Evolutionary conservation across 2,113 vertebrate species (phyloP).

Genomic region (Cryptomyrus ogoouensis): DNA sequence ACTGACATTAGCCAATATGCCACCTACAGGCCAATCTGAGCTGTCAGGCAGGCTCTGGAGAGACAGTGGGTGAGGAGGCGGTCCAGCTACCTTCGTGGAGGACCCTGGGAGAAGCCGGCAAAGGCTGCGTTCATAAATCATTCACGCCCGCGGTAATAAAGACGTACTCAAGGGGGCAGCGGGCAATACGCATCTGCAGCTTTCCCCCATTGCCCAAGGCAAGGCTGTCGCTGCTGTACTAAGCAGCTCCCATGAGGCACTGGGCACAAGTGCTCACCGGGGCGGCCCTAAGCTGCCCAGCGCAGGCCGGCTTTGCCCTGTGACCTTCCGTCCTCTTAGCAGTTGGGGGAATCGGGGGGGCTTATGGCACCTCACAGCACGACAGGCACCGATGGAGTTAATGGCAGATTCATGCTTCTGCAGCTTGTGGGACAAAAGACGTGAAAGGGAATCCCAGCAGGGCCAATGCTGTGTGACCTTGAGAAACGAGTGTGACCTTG

Average conservation of each 20-base stretch:
- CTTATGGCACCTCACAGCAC: neutral
- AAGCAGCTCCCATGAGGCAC: neutral
- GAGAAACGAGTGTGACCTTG: neutral
- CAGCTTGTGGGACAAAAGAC: neutral
- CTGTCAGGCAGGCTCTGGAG: neutral
- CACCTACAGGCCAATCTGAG: neutral
- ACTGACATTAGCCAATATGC: neutral
- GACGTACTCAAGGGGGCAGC: neutral
- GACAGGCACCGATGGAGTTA: neutral
- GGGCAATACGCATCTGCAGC: neutral
- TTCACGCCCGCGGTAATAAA: neutral
- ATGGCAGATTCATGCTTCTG: neutral
- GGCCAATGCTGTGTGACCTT: neutral
- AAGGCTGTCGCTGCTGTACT: neutral
- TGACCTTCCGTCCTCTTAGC: neutral
- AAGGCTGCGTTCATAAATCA: constrained; percentile 4
- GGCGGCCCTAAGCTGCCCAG: neutral
- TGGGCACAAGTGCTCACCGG: neutral
- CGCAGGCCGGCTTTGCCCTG: neutral
- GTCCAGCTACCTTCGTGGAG: neutral
- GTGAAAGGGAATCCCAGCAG: neutral
- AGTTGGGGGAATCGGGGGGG: neutral
- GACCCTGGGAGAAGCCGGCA: neutral
- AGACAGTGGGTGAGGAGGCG: neutral
- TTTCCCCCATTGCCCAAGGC: neutral